Base-by-base conservation (phyloP, 2,113 vertebrate genomes). In the Rhynchomys soricoides region DNA sequence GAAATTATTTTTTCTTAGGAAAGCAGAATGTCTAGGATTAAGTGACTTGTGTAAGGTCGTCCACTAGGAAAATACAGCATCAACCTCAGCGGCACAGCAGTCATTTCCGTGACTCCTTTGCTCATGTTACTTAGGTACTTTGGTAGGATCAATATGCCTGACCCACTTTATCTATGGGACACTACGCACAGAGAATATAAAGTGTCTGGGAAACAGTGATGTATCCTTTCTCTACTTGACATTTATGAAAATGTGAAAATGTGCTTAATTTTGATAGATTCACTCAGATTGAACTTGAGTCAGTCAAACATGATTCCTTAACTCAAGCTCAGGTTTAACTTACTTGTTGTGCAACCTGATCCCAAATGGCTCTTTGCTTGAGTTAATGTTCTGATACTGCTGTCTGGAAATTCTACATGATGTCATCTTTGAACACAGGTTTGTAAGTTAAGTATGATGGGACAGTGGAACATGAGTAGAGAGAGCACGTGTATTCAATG, bases 401-500 rank as follows among this genome's bases (percentile, higher is more conserved):
- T 71, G 3, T 62, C 40, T 88, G 34, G 57, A 70, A 57, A 83
- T 77, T 66, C 50, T 92, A 45, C 48, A 34, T 17, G 26, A 59
- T 31, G 3, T 15, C 59, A 7, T 26, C 59, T 66, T 81, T 77
- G 64, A 93, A 12, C 9, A 40, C 79, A 11, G n/a, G 45, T 24
- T 88, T 81, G 22, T 50, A 57, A 71, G n/a, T 48, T 43, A 62
- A 37, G 55, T 29, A 8, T 11, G 13, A 15, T 10, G 22, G 26
- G 13, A 4, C 3, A n/a, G 16, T 29, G 17, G 57, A n/a, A 1
- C 8, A 10, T 0, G 5, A 5, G 71, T 52, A 37, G 50, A n/a
- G 66, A 8, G 17, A 64, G 31, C 3, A 21, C 12, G 11, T 4
- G 7, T 0, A 0, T 11, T 24, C 7, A 37, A 21, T 0, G 5